Evolutionary conservation across 2,888 invertebrate species (phyloP).

Genomic region (Pinctada fucata): DNA sequence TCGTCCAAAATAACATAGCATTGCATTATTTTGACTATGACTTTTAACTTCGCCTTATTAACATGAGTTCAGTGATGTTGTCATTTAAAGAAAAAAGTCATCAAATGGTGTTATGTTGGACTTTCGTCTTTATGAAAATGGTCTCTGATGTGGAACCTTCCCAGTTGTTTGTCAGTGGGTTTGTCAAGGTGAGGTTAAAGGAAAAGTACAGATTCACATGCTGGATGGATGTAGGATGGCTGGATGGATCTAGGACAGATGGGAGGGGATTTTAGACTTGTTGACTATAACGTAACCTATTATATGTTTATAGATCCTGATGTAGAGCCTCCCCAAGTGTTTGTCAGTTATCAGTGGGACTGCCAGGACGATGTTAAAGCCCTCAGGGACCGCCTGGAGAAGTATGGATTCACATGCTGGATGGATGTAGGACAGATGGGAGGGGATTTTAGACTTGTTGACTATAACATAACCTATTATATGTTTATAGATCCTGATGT

Average conservation of each 20-base stretch:
- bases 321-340: conserved; percentile 72
- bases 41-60: no score
- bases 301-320: no score
- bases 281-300: no score
- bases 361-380: conserved; percentile 75
- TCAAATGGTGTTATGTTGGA: no score
- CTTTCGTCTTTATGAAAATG: no score
- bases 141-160: conserved; percentile 64
- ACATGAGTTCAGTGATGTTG: no score
- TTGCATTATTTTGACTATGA: no score
- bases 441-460: conserved; percentile 59
- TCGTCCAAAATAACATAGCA: no score
- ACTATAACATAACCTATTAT: no score
- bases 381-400: conserved; percentile 75
- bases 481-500: conserved; percentile 52
- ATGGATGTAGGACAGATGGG: conserved; percentile 78
- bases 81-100: no score
- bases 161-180: conserved; percentile 78
- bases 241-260: conserved; percentile 77
- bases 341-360: conserved; percentile 78
- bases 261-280: conserved; percentile 68
- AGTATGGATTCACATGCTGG: conserved; percentile 77
- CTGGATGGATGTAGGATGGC: conserved; percentile 78
- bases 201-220: conserved; percentile 77
- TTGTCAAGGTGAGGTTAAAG: conserved; percentile 75